Base-by-base conservation (phyloP, 2,797 vertebrate species). In the Uromys caudimaculatus region DNA sequence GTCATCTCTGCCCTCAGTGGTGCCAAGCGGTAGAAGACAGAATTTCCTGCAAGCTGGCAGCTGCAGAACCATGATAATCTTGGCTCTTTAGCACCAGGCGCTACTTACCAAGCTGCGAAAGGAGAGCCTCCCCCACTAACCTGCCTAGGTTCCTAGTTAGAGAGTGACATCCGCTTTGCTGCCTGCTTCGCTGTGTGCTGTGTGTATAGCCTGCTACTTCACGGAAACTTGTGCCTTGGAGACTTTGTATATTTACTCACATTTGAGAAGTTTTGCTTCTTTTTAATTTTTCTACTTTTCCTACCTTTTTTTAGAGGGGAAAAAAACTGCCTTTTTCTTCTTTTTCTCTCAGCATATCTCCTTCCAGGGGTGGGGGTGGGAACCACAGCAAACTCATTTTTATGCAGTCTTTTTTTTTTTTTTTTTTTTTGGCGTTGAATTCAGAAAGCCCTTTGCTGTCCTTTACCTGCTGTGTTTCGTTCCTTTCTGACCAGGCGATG, bases 401-500 rank as follows among this genome's bases (percentile, higher is more conserved):
- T 98, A 98, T 97, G 98, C 97, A 97, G 97, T 98, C 97, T 98
- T 98, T 38, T 71, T 47, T 38, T 47, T 24, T 35, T 82, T 24
- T 98, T 98, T 98, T n/a, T 62, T 58, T 44, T 98, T 98, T 93
- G 92, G 97, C 97, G 97, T 98, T 95, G 94, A 97, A 98, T 98
- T 99, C 97, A 56, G 98, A 97, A 96, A 98, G 98, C 97, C 98
- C 98, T 98, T 97, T 97, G 98, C 98, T 99, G 98, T 99, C 98
- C 99, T 98, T 98, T 97, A 97, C 97, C 98, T 98, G 98, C 98
- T 98, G 98, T 99, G 99, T 99, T 98, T 99, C 98, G 79, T 98
- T 98, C 97, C 98, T 99, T 99, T 99, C 98, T 99, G 99, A 99
- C 99, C 98, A 98, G 99, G 99, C 99, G 98, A 98, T 98, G 99